Evolutionary conservation across 30 jellyfish, hydroid and myxozoan species (phyloP), one percentile per base, ranked within the genome.

Genomic region (Aurelia coerulea): DNA sequence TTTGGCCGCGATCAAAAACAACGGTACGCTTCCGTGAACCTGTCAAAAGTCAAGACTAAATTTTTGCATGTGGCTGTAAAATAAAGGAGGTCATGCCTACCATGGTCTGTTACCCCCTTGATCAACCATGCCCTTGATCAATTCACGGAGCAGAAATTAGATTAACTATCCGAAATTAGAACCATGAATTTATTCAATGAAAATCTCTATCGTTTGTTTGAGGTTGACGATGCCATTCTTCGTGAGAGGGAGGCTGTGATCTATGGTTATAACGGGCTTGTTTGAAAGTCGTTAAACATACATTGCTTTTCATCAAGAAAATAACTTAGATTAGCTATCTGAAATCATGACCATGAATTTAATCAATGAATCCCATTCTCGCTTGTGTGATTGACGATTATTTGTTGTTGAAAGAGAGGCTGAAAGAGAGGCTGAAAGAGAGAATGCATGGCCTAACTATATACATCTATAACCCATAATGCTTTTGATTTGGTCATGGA

Each of bases 11-110:
- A 84, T 71, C 93, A 70, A 84, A 82, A 84, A 84, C 93, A 84
- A 84, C 80, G 76, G 78, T 74, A 84, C 93, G 93, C 93, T 74
- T 73, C 81, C 77, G 12, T 84, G 87, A 56, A 74, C 83, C 51
- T 60, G 93, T 73, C 93, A 77, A 84, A 71, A 62, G 68, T 62
- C 73, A 62, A 46, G 49, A 69, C 68, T 73, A 37, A 81, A 53
- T 62, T 67, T 62, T 77, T 56, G 77, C 93, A 67, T 84, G 93
- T 84, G 93, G 93, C 79, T 46, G 18, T 65, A 46, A 51, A 34
- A 58, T 7, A 59, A 65, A 74, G 16, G 71, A 42, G 93, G 79
- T 84, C 88, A 84, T 50, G 87, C 93, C 67, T 73, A 70, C 49
- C 58, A 52, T 65, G 60, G 51, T 68, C 67, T 23, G 59, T 31